These are phyloP conservation scores for Bimastos eiseni DNA, from an alignment of 2,888 invertebrate genomes.

Conservation along the genomic window DNA sequence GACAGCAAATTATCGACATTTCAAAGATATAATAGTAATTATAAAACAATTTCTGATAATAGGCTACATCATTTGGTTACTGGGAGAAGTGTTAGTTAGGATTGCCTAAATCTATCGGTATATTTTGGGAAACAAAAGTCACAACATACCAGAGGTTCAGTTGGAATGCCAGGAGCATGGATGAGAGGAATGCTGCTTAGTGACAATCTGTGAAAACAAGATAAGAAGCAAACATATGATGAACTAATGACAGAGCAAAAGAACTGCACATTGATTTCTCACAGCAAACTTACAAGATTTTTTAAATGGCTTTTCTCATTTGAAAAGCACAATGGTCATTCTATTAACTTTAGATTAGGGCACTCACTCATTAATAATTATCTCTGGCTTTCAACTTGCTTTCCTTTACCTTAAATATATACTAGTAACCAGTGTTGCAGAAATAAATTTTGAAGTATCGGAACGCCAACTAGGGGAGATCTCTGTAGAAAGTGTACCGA, in stretches of 20 bases:
- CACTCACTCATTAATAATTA: background rate
- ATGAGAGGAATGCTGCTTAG: constrained; percentile 18
- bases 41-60: no score
- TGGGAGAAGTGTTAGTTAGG: no score
- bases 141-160: background rate
- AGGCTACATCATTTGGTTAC: no score
- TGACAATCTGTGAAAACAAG: background rate
- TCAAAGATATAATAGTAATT: no score
- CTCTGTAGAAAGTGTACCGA: no score
- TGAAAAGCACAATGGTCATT: background rate
- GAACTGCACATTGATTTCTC: background rate
- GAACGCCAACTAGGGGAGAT: no score
- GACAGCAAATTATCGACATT: no score
- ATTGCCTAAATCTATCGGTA: background rate
- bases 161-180: constrained; percentile 22
- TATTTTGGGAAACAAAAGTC: background rate
- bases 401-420: background rate
- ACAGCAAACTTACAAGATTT: background rate
- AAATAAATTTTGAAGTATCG: no score
- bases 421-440: no score
- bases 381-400: background rate
- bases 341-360: background rate
- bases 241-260: background rate
- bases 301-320: background rate
- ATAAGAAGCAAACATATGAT: background rate